Percentiles rank a stretch among this genome's conserved stretches.
Evolutionary conservation across 2,888 invertebrate genomes (phyloP).

Genomic region (Leptinotarsa rubiginosa): DNA sequence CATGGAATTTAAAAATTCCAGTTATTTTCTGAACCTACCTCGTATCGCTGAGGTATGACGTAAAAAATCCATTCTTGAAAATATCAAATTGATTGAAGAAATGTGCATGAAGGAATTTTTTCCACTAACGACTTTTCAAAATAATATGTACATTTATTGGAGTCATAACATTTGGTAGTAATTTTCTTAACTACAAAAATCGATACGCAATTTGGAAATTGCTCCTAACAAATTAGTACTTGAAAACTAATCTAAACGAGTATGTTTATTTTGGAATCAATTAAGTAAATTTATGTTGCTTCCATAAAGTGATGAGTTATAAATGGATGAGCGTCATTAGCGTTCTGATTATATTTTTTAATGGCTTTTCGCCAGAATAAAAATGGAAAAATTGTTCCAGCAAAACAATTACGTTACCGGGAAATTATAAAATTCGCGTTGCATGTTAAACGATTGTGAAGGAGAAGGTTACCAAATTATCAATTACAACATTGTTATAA

Average conservation of each 20-base stretch:
- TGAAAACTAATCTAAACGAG: conserved; percentile 14
- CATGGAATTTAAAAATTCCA: too few species aligned
- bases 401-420: not conserved
- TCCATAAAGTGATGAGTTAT: conserved; percentile 18
- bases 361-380: conserved; percentile 9
- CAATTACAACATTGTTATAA: too few species aligned
- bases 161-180: not conserved
- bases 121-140: not conserved
- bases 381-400: not conserved
- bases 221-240: conserved; percentile 13
- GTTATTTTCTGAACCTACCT: too few species aligned
- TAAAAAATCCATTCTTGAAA: too few species aligned
- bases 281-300: conserved; percentile 20
- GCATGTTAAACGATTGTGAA: too few species aligned
- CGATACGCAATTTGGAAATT: conserved; percentile 6
- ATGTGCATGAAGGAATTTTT: not conserved
- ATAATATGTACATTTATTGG: not conserved
- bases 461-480: too few species aligned
- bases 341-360: conserved; percentile 18
- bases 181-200: conserved; percentile 6
- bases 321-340: conserved; percentile 20
- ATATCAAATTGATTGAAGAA: not conserved
- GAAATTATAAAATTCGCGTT: not conserved
- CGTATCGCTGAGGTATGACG: too few species aligned
- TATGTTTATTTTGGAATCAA: conserved; percentile 18